Percentiles rank a stretch among this genome's conserved stretches.
Conservation (phyloP, 1,140 invertebrate genomes). For the Zaprionus vittiger region DNA sequence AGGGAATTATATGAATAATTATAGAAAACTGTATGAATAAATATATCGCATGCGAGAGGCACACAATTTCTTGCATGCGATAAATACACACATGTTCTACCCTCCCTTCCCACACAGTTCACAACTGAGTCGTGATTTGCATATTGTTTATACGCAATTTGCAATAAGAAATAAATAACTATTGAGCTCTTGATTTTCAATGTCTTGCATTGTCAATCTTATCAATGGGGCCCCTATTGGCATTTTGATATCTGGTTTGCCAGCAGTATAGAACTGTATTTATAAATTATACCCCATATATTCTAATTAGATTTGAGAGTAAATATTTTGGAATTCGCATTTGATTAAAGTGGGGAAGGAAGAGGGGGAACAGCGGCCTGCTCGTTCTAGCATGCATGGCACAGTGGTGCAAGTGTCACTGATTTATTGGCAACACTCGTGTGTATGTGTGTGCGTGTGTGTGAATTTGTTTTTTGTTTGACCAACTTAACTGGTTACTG, state of each 20-base stretch:
- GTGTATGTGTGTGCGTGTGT: constrained; percentile 27
- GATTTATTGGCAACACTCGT: constrained; percentile 66
- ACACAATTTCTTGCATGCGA: constrained; percentile 16
- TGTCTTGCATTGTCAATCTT: constrained; percentile 3
- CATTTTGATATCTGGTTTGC: not conserved
- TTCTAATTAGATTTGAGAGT: constrained; percentile 63
- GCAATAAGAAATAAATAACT: constrained; percentile 29
- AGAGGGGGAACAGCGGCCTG: not conserved
- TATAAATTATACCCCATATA: constrained; percentile 28
- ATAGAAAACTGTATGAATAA: not conserved
- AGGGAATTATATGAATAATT: not conserved
- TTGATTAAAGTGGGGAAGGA: constrained; percentile 32
- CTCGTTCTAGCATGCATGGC: not conserved
- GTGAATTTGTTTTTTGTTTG: constrained; percentile 65
- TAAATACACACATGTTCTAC: not conserved
- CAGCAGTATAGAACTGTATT: not conserved
- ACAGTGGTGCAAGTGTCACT: constrained; percentile 69
- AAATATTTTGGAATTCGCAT: constrained; percentile 60
- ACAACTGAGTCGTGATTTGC: constrained; percentile 41
- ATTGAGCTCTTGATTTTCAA: constrained; percentile 1
- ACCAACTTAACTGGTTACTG: constrained; percentile 75
- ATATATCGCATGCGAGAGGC: not conserved
- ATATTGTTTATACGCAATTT: constrained; percentile 58
- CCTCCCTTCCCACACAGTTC: not conserved
- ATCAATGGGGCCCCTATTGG: not conserved